A percentile compares a stretch with the other conserved stretches of the same genome.
These are phyloP conservation scores for Eurytoma californica DNA, from an alignment of 2,888 invertebrate genomes.

Conservation along the genomic window DNA sequence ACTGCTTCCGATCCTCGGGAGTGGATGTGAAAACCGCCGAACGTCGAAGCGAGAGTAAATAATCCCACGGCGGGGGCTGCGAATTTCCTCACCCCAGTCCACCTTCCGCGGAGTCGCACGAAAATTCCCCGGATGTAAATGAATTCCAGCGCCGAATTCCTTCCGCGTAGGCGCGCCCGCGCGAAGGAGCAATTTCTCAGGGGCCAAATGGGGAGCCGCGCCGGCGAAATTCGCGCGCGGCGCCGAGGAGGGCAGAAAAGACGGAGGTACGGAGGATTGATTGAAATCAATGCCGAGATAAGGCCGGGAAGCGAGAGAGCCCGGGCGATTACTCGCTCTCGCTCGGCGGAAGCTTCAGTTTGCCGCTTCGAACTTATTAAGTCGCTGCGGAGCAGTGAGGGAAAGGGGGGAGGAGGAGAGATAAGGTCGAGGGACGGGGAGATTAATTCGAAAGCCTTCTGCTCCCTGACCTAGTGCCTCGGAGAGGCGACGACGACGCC, in stretches of 20 bases:
- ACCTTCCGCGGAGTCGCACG: conserved; percentile 35
- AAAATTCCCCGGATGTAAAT: conserved; percentile 65
- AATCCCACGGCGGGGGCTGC: conserved; percentile 6
- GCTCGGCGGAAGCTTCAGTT: not conserved
- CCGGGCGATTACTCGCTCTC: conserved; percentile 8
- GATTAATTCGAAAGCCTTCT: conserved; percentile 43
- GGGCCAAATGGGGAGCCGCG: conserved; percentile 27
- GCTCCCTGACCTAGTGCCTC: conserved; percentile 43
- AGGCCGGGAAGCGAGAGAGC: not conserved
- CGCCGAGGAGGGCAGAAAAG: conserved; percentile 19
- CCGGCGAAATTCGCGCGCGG: conserved; percentile 32
- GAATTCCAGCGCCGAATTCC: conserved; percentile 58
- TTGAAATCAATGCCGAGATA: conserved; percentile 50
- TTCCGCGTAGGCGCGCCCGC: not conserved
- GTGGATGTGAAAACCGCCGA: not conserved
- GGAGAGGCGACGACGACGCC: not conserved
- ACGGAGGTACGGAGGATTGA: conserved; percentile 33
- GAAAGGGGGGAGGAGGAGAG: not conserved
- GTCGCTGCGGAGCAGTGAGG: conserved; percentile 17
- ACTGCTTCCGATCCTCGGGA: no score
- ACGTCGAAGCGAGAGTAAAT: conserved; percentile 20
- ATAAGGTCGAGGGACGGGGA: not conserved
- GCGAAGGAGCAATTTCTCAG: conserved; percentile 45
- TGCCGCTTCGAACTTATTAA: conserved; percentile 41
- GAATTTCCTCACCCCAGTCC: conserved; percentile 58